phyloP scores from a whole-genome alignment of 1,140 invertebrate genomes.

The Eriosoma lanigerum region DNA sequence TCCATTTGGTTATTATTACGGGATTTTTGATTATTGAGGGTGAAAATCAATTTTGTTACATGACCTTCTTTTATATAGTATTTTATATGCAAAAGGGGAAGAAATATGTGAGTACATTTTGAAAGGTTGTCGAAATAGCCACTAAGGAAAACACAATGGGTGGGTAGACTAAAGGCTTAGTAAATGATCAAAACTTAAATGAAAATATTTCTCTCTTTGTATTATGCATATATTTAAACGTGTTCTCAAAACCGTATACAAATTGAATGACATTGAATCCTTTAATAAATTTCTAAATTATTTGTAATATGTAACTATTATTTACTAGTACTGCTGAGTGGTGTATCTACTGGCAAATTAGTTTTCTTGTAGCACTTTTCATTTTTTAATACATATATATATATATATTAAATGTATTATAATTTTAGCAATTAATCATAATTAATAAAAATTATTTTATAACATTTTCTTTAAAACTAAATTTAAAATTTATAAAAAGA shows the following conservation, averaged over 20 bases:
- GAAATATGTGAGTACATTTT: slow-evolving; percentile 36
- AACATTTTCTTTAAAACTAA: no score
- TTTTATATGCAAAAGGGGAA: slow-evolving; percentile 35
- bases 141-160: slow-evolving; percentile 33
- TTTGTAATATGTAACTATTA: not conserved
- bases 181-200: not conserved
- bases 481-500: no score
- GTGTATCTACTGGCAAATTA: no score
- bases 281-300: not conserved
- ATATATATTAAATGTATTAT: no score
- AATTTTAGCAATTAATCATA: no score
- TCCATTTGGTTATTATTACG: slow-evolving; percentile 22
- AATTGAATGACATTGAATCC: not conserved
- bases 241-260: not conserved
- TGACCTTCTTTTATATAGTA: slow-evolving; percentile 34
- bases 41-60: slow-evolving; percentile 49
- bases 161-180: not conserved
- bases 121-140: slow-evolving; percentile 49
- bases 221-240: slow-evolving; percentile 37
- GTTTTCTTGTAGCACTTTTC: no score
- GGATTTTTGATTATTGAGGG: slow-evolving; percentile 37
- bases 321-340: not conserved
- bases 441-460: no score
- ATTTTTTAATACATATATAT: no score
- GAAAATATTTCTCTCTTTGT: slow-evolving; percentile 34